Evolutionary conservation across 37 sponge, comb jelly and placozoan genomes (phyloP).

Genomic region (Haliclona indistincta): DNA sequence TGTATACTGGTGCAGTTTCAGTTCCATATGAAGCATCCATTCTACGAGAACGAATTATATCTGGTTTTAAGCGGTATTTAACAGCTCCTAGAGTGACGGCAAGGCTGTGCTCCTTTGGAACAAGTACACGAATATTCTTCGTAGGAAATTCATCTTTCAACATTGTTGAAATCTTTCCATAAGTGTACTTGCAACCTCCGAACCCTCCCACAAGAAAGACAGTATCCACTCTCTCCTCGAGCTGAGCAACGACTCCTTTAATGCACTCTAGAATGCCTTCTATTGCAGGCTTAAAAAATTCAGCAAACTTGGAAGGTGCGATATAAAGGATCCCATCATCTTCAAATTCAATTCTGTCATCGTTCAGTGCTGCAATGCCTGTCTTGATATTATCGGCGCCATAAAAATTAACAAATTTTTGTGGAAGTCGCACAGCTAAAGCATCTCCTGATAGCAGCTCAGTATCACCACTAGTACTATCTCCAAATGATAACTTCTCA

Average conservation of each 20-base stretch:
- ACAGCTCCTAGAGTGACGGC: constrained; percentile 36
- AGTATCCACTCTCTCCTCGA: constrained; percentile 5
- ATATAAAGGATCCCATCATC: neutral
- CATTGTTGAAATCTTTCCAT: neutral
- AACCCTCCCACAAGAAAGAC: constrained; percentile 43
- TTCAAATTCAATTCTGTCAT: neutral
- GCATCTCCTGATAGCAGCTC: neutral
- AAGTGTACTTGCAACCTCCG: constrained; percentile 31
- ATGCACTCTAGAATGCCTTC: constrained; percentile 10
- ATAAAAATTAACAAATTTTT: neutral
- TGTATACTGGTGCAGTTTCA: constrained; percentile 6
- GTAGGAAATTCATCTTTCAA: neutral
- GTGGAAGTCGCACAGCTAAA: neutral
- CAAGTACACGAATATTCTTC: constrained; percentile 9
- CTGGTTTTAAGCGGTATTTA: constrained; percentile 6
- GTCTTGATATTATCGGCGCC: neutral
- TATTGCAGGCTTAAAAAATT: constrained; percentile 18
- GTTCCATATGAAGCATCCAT: constrained; percentile 46
- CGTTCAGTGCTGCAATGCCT: neutral
- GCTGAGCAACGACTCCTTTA: neutral
- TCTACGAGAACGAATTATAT: constrained; percentile 5
- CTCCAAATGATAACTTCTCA: constrained; percentile 24
- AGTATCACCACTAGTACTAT: neutral
- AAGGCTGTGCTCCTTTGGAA: constrained; percentile 4
- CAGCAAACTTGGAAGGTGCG: neutral